Conservation (phyloP, 2,797 vertebrate genomes). For the Myotis daubentonii region DNA sequence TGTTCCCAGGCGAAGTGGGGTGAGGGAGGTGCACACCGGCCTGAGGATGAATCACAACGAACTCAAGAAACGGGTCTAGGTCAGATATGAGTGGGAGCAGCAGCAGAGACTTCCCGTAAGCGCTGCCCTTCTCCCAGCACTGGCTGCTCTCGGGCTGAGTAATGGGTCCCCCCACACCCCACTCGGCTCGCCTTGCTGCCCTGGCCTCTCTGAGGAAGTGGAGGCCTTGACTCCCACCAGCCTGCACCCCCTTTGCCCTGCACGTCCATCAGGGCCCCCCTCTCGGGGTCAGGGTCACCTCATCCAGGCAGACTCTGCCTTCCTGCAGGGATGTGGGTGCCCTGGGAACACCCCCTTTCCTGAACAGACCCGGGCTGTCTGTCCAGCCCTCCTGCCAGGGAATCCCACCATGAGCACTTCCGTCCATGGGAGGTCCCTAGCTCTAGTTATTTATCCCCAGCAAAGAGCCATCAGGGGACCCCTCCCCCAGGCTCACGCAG, state of each 20-base stretch:
- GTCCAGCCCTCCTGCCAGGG: neutral
- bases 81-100: conserved; percentile 63
- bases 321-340: neutral
- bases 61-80: conserved; percentile 15
- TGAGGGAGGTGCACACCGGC: neutral
- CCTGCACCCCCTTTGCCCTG: neutral
- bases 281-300: neutral
- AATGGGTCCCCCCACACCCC: neutral
- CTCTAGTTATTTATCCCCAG: too few relatives aligned
- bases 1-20: neutral
- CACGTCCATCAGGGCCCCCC: neutral
- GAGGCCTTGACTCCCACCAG: neutral
- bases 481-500: too few relatives aligned
- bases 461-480: too few relatives aligned
- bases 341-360: neutral
- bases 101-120: conserved; percentile 68
- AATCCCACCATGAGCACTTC: neutral
- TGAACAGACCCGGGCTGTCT: neutral
- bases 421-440: neutral
- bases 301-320: too few relatives aligned
- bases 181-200: neutral
- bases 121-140: conserved; percentile 1
- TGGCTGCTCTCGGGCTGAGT: conserved; percentile 65
- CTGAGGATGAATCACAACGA: conserved; percentile 69
- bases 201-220: neutral